These are phyloP conservation scores for Emydocephalus ijimae DNA, from an alignment of 2,113 vertebrate genomes.

Conservation along the genomic window DNA sequence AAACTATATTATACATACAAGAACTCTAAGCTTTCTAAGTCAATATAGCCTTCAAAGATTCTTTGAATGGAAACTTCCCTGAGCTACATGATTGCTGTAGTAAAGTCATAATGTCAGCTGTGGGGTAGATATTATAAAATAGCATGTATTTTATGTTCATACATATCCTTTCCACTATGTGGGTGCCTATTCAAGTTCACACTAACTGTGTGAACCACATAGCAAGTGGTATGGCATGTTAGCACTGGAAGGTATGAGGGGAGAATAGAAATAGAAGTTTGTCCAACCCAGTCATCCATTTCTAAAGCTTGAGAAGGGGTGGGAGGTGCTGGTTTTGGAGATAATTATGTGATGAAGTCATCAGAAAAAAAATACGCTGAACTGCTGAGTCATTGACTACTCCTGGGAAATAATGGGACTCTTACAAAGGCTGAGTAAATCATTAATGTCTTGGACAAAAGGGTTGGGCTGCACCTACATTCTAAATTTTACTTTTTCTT, in stretches of 20 bases:
- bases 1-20: background rate
- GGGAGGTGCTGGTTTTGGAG: background rate
- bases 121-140: background rate
- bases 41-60: background rate
- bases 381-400: background rate
- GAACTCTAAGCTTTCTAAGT: background rate
- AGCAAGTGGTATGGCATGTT: background rate
- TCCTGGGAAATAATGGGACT: background rate
- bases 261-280: background rate
- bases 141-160: background rate
- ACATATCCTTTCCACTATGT: background rate
- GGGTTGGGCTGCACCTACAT: background rate
- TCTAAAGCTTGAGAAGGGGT: background rate
- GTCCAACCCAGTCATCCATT: background rate
- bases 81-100: background rate
- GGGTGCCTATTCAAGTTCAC: background rate
- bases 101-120: background rate
- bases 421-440: slow-evolving; percentile 6
- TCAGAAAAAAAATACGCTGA: background rate
- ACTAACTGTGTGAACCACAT: background rate
- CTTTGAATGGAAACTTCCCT: background rate
- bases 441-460: slow-evolving; percentile 11
- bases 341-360: slow-evolving; percentile 9
- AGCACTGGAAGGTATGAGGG: background rate
- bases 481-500: background rate